A percentile compares a stretch with the other conserved stretches of the same genome.
Evolutionary conservation across 2,888 invertebrate genomes (phyloP).

Genomic region (Nymphalis polychloros): DNA sequence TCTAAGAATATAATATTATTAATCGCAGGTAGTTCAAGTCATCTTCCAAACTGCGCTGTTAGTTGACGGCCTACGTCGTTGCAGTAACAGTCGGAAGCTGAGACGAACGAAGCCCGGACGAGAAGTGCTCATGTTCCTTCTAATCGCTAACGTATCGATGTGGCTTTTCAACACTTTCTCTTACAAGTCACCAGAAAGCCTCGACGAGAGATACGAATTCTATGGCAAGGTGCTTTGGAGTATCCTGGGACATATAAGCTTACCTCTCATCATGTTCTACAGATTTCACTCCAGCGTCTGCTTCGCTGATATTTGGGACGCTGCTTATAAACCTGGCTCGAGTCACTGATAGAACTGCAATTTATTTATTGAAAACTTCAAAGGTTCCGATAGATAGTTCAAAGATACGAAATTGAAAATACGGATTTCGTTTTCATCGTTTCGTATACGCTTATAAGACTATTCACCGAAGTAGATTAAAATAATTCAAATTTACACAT

Average conservation of each 20-base stretch:
- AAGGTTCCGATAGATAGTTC: no score
- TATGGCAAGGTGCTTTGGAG: constrained; percentile 88
- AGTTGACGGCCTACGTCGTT: constrained; percentile 87
- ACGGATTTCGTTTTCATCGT: no score
- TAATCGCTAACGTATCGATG: constrained; percentile 88
- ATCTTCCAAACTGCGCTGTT: constrained; percentile 88
- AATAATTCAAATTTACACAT: no score
- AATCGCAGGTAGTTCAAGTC: constrained; percentile 84
- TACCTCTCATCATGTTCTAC: constrained; percentile 89
- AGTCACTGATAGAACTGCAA: constrained; percentile 54
- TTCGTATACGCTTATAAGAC: no score
- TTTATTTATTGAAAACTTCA: not conserved
- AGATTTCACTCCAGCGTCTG: constrained; percentile 90
- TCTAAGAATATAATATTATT: no score
- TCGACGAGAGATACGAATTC: constrained; percentile 83
- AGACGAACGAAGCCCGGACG: constrained; percentile 87
- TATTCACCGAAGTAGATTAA: no score
- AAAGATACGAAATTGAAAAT: no score
- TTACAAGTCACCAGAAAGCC: constrained; percentile 75
- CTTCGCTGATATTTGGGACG: constrained; percentile 89
- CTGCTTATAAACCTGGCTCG: constrained; percentile 84
- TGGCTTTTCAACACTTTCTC: constrained; percentile 89
- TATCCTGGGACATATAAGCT: constrained; percentile 86
- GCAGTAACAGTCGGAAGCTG: constrained; percentile 84
- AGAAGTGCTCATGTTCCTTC: constrained; percentile 88